These are phyloP conservation scores for Dicranocentrus wangi DNA, from an alignment of 2,888 invertebrate genomes.

Conservation along the genomic window DNA sequence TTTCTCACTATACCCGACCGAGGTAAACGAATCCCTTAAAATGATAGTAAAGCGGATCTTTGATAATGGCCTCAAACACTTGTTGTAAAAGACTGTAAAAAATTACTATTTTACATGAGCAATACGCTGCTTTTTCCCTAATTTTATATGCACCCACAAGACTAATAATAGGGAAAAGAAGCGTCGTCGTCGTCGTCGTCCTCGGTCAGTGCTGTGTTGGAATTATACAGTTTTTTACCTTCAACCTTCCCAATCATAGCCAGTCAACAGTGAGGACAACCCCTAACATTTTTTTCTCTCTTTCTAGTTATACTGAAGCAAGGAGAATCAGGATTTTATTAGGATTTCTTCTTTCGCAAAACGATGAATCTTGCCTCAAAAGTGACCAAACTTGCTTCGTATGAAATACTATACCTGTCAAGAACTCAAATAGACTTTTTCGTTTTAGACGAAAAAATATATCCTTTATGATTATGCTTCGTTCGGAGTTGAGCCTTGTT, in stretches of 20 bases:
- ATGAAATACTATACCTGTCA: constrained; percentile 52
- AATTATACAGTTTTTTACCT: not conserved
- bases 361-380: constrained; percentile 46
- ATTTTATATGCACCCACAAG: too few species aligned
- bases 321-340: constrained; percentile 45
- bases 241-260: constrained; percentile 7
- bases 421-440: constrained; percentile 45
- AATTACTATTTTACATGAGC: too few species aligned
- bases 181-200: too few species aligned
- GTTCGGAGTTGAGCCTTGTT: constrained; percentile 25
- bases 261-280: not conserved
- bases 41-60: constrained; percentile 15
- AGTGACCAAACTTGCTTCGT: constrained; percentile 58
- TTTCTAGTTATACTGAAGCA: too few species aligned
- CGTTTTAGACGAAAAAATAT: not conserved
- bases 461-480: not conserved
- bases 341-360: constrained; percentile 48
- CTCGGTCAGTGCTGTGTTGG: too few species aligned
- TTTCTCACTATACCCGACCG: constrained; percentile 5
- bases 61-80: constrained; percentile 6
- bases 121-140: too few species aligned
- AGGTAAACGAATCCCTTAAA: not conserved
- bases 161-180: too few species aligned
- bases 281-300: constrained; percentile 6
- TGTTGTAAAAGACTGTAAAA: too few species aligned